Percentiles rank a stretch among this genome's conserved stretches.
These are phyloP conservation scores for Dinocampus coccinellae DNA, from an alignment of 2,888 invertebrate species.

Conservation along the genomic window DNA sequence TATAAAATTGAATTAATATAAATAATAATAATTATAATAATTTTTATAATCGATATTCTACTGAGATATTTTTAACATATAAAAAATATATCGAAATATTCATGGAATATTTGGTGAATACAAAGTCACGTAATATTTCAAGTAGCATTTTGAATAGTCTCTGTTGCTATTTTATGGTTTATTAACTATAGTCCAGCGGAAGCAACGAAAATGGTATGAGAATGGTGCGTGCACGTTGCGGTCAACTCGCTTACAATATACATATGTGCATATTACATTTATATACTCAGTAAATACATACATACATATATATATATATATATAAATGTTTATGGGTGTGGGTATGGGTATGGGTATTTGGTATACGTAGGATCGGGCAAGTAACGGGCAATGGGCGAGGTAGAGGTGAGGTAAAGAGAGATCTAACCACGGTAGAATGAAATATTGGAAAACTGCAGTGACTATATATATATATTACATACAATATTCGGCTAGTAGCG, in stretches of 20 bases:
- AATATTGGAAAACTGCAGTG: slow-evolving; percentile 52
- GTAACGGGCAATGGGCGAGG: no score
- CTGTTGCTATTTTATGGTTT: slow-evolving; percentile 26
- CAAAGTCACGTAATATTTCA: neutral
- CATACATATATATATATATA: no score
- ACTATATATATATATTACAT: slow-evolving; percentile 44
- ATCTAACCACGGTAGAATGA: slow-evolving; percentile 36
- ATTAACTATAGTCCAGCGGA: slow-evolving; percentile 21
- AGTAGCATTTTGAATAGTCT: neutral
- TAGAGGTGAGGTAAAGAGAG: no score
- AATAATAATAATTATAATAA: no score
- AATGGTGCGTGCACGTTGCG: neutral
- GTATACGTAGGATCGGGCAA: neutral
- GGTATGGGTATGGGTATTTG: no score
- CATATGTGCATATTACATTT: no score
- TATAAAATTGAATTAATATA: no score
- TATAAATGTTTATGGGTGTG: neutral
- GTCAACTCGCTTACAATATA: neutral
- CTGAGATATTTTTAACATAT: no score
- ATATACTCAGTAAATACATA: no score
- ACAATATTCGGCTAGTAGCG: slow-evolving; percentile 52
- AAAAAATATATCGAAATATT: no score
- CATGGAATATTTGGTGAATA: no score
- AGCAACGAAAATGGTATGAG: slow-evolving; percentile 22
- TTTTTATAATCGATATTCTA: no score